Evolutionary conservation across 2,888 invertebrate species (phyloP).

Genomic region (Thelaira solivaga): DNA sequence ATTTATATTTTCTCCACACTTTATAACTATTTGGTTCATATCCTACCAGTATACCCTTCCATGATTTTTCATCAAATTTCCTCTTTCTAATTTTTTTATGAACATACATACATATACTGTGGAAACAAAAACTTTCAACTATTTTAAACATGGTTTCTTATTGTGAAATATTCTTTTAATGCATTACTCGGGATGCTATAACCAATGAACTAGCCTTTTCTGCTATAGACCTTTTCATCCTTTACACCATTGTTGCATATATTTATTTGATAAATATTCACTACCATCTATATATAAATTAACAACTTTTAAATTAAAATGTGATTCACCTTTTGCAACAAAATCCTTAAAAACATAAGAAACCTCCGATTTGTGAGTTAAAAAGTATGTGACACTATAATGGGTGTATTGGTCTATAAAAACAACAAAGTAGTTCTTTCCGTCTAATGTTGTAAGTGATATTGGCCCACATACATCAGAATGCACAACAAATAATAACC

Average conservation of each 20-base stretch:
- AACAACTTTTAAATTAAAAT: conserved; percentile 62
- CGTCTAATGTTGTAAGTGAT: neutral
- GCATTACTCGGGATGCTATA: neutral
- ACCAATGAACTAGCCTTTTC: neutral
- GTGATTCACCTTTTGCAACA: conserved; percentile 57
- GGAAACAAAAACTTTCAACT: too few relatives aligned
- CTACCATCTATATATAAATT: neutral
- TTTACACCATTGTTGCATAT: neutral
- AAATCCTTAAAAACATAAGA: conserved; percentile 54
- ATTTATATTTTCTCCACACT: too few relatives aligned
- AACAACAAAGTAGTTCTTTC: neutral
- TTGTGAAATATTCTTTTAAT: neutral
- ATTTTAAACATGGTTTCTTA: neutral
- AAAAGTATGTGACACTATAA: conserved; percentile 51
- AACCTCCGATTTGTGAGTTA: conserved; percentile 67
- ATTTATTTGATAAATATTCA: neutral
- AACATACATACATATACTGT: too few relatives aligned
- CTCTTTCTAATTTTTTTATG: neutral
- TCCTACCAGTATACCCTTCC: neutral
- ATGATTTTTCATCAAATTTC: neutral
- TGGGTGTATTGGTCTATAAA: conserved; percentile 29
- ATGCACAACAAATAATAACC: too few relatives aligned
- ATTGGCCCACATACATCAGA: too few relatives aligned
- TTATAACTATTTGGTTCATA: neutral
- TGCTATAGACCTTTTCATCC: neutral